Evolutionary conservation across 2,113 vertebrate species (phyloP), one percentile per base, ranked within the genome.

Genomic region (Amphilophus citrinellus): DNA sequence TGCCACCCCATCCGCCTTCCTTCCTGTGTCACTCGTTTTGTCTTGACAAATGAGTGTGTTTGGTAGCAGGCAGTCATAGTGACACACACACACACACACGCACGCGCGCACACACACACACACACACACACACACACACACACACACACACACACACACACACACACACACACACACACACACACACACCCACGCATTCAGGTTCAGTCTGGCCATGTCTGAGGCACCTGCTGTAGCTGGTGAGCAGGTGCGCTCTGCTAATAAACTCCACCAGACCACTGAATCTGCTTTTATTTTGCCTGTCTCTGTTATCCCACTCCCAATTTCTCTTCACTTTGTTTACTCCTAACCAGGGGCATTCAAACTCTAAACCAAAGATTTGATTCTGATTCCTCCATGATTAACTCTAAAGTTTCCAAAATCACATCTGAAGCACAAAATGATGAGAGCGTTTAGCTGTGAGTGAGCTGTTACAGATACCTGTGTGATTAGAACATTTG

Each of bases 41-140:
- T 91, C 89, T 84, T 92, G 88, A 94, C 89, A 93, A 93, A 94
- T 91, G 82, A 60, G 59, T 80, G 85, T 84, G 82, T 91, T 90
- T 79, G 88, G 58, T 77, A 84, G 63, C 88, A 88, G 89, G 66
- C 78, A 39, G 77, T 82, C 62, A 61, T 42, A 78, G 77, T 58
- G 82, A 80, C 71, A 27, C 18, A 4, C 57, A 10, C 63, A 65
- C 13, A 35, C 20, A 7, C 27, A 62, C 30, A 35, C 9, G 56
- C 50, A 57, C 9, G 56, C 11, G 56, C 32, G 27, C 10, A 58
- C 44, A 61, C 24, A 59, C 65, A 77, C 10, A 86, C 2, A 1
- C 56, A 66, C 68, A 22, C 22, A 15, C 62, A 65, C 13, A 42
- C 17, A 7, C 27, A 66, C 39, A 47, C 9, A 60, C 50, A 58